Conservation (phyloP, 2,888 invertebrate genomes). For the Oeneis ivallda region DNA sequence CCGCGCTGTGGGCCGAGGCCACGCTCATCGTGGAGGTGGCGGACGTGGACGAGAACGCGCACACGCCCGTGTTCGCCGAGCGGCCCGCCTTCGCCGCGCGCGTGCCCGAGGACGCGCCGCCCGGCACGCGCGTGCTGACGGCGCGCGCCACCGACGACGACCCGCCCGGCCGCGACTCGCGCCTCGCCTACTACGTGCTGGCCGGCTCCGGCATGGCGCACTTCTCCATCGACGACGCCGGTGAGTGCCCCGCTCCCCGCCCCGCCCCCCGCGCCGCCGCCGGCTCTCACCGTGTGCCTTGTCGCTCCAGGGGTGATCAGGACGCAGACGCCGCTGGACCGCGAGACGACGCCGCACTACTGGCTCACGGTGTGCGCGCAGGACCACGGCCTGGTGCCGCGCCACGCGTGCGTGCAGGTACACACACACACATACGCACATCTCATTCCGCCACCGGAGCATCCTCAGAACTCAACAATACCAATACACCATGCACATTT, state of each 20-base stretch:
- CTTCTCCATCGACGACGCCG: conserved; percentile 94
- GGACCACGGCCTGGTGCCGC: conserved; percentile 94
- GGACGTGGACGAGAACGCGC: conserved; percentile 96
- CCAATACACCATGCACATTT: no score
- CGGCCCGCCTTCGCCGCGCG: conserved; percentile 86
- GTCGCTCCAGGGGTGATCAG: conserved; percentile 86
- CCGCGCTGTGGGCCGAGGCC: conserved; percentile 89
- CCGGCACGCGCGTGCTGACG: conserved; percentile 88
- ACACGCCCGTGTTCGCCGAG: conserved; percentile 91
- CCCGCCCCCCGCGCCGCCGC: no score
- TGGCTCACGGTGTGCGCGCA: conserved; percentile 97
- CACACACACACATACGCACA: no score
- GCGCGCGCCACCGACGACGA: conserved; percentile 91
- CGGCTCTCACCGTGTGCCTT: conserved; percentile 64
- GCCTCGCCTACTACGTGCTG: conserved; percentile 91
- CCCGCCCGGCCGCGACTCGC: conserved; percentile 89
- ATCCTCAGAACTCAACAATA: not conserved
- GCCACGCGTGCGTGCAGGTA: conserved; percentile 91
- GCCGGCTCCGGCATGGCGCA: conserved; percentile 95
- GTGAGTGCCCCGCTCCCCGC: conserved; percentile 84
- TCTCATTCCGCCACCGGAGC: no score
- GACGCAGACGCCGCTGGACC: conserved; percentile 92
- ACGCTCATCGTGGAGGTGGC: conserved; percentile 92
- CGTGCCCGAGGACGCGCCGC: conserved; percentile 90
- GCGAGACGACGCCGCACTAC: conserved; percentile 92